These are phyloP conservation scores for Nephrotoma guestfalica DNA, from an alignment of 2,888 invertebrate genomes.

Conservation along the genomic window DNA sequence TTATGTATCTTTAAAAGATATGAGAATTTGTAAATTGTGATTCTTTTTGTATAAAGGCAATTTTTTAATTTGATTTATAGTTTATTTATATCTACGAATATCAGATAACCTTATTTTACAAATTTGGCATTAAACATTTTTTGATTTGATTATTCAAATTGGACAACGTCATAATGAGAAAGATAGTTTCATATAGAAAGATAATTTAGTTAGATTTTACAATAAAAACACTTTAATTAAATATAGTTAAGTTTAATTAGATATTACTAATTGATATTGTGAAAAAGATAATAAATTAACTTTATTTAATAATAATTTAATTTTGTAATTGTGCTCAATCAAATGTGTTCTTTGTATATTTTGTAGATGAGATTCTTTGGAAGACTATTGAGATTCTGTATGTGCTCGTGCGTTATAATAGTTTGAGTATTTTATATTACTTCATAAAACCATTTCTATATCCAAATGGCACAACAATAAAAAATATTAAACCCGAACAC, in stretches of 20 bases:
- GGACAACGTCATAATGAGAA: background rate
- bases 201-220: background rate
- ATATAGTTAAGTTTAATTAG: background rate
- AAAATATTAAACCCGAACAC: background rate
- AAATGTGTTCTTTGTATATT: background rate
- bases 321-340: background rate
- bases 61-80: background rate
- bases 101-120: background rate
- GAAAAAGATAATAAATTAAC: background rate
- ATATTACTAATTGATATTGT: background rate
- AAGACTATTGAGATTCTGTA: background rate
- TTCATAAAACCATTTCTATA: background rate
- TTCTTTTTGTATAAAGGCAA: background rate
- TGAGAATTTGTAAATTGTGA: background rate
- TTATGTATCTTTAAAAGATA: background rate
- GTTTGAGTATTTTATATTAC: background rate
- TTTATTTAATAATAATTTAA: background rate
- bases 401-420: background rate
- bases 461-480: background rate
- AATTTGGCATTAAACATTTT: background rate
- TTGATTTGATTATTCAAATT: background rate
- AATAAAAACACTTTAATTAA: background rate
- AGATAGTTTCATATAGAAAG: background rate
- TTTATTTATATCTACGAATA: background rate
- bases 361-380: background rate